phyloP scores from a whole-genome alignment of 2,797 vertebrate species.

The Dipus sagitta region DNA sequence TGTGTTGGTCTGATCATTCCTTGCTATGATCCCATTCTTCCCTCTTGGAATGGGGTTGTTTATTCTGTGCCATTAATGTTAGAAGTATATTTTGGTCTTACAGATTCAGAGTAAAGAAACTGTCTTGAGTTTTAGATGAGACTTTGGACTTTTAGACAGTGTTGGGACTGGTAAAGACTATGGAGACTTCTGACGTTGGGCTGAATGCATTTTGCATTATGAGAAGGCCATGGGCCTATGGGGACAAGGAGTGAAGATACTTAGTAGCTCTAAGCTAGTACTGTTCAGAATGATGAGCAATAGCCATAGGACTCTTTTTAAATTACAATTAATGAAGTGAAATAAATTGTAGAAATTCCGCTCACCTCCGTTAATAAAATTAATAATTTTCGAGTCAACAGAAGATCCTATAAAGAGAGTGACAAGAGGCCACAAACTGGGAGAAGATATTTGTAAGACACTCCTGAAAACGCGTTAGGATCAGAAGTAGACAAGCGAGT shows the following conservation, averaged over 20 bases:
- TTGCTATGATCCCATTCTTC: too few relatives aligned
- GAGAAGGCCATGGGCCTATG: too few relatives aligned
- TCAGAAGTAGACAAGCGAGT: not conserved
- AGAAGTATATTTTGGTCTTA: too few relatives aligned
- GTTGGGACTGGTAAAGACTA: too few relatives aligned
- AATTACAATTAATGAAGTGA: not conserved
- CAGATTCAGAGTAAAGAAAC: too few relatives aligned
- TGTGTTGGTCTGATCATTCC: too few relatives aligned
- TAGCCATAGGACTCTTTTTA: not conserved
- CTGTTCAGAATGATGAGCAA: not conserved
- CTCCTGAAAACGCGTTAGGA: not conserved
- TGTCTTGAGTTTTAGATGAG: too few relatives aligned
- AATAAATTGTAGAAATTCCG: conserved; percentile 39
- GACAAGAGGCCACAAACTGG: not conserved
- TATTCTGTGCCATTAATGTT: too few relatives aligned
- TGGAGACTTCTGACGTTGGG: too few relatives aligned
- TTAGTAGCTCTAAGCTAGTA: not conserved
- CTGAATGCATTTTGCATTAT: too few relatives aligned
- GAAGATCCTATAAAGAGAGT: not conserved
- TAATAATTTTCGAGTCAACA: not conserved
- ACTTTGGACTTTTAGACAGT: too few relatives aligned
- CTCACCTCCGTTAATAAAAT: not conserved
- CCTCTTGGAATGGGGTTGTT: too few relatives aligned
- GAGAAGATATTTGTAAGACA: not conserved
- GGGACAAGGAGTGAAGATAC: not conserved